Base-by-base conservation (phyloP, 1,140 invertebrate genomes). In the Leptinotarsa texana region DNA sequence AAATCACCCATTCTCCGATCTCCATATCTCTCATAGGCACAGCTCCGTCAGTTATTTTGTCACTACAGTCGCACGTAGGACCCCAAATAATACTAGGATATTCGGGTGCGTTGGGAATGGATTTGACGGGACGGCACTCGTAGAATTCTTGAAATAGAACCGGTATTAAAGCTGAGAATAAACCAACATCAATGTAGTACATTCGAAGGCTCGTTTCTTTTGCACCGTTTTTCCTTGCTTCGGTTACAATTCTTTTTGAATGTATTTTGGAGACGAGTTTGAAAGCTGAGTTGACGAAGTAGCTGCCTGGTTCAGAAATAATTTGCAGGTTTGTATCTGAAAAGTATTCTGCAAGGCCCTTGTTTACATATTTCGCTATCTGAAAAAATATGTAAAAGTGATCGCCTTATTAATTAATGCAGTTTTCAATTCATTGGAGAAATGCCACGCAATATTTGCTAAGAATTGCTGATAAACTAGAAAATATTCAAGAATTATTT, bases 131-230 rank as follows among this genome's bases (percentile, higher is more conserved):
- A 62, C 63, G 21, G 74, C 71, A 48, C 22, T 33, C 24, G 11
- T 5, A 73, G 48, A 42, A 70, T 87, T 99, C 96, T 87, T 99
- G 97, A 83, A 96, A 98, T 6, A 99, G 87, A 76, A 98, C 88
- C 87, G 95, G 97, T 87, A 99, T 99, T 88, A 99, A 99, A 22
- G 95, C 97, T 22, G 97, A 97, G 86, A 99, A 99, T 22, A 99
- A 95, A 1, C 98, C 95, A 87, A 99, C 98, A 86, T 99, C 99
- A 78, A 99, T 92, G 87, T 96, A 98, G 86, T 98, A 98, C 96
- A 98, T 98, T 57, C 85, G 79, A n/a, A 80, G 72, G 4, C 85
- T 84, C 13, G 75, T 42, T 15, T 71, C 21, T 13, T 62, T 13
- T 18, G 87, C 84, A 73, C 88, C 85, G 15, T 83, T 82, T 0